Percentiles rank a stretch among this genome's conserved stretches.
Conservation (phyloP, 2,797 vertebrate species). For the Linurgus olivaceus region DNA sequence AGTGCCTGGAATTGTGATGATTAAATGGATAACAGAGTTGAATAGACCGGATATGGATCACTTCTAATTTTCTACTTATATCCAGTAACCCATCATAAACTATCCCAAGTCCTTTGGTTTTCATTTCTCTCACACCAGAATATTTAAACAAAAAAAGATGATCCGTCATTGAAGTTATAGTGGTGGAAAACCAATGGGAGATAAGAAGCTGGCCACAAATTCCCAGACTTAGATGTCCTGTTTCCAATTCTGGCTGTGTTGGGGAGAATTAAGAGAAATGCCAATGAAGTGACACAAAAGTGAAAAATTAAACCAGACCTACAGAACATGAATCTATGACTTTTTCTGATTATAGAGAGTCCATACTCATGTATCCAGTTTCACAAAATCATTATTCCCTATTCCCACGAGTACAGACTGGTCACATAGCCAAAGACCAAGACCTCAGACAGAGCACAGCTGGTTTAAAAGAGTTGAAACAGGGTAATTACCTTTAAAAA, state of each 20-base stretch:
- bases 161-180: not conserved
- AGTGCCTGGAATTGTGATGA: not conserved
- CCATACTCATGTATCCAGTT: not conserved
- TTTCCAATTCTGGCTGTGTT: constrained; percentile 39
- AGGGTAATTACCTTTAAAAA: not conserved
- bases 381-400: constrained; percentile 20
- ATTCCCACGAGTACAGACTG: not conserved
- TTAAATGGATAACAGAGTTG: constrained; percentile 31
- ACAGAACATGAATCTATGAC: not conserved
- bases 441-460: not conserved
- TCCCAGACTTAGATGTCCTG: constrained; percentile 43
- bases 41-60: not conserved
- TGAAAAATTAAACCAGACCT: constrained; percentile 53
- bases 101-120: constrained; percentile 24
- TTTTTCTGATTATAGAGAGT: constrained; percentile 23
- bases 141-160: constrained; percentile 55
- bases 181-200: constrained; percentile 25
- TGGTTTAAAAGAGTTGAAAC: not conserved
- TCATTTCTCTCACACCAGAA: constrained; percentile 31
- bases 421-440: constrained; percentile 12
- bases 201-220: constrained; percentile 40
- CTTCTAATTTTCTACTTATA: constrained; percentile 28
- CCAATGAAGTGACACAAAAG: constrained; percentile 45
- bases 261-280: constrained; percentile 49
- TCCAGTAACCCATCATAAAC: constrained; percentile 49